These are phyloP conservation scores for Nemurella pictetii DNA, from an alignment of 2,888 invertebrate genomes.

Conservation along the genomic window DNA sequence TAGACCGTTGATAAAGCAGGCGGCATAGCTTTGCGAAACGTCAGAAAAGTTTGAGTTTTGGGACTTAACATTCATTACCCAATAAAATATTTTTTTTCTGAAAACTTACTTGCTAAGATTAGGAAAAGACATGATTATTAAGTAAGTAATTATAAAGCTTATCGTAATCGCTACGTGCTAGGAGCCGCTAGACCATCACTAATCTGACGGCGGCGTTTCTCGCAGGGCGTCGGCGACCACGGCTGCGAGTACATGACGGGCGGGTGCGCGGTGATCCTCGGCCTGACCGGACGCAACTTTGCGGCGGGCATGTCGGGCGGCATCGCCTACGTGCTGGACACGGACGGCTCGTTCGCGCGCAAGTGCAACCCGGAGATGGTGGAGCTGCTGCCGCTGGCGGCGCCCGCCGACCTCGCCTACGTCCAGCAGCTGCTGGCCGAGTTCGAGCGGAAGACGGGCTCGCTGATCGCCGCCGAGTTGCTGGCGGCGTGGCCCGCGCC, in stretches of 20 bases:
- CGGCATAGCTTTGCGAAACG: too few species aligned
- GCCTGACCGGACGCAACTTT: constrained; percentile 95
- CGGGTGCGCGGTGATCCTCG: constrained; percentile 86
- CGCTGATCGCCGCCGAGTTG: constrained; percentile 77
- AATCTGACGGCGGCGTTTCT: constrained; percentile 26
- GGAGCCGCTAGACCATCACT: too few species aligned
- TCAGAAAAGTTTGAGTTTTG: too few species aligned
- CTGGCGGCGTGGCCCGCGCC: constrained; percentile 78
- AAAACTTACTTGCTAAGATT: too few species aligned
- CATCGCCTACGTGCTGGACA: constrained; percentile 92
- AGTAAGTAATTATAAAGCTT: too few species aligned
- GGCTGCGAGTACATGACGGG: constrained; percentile 99
- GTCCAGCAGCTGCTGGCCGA: constrained; percentile 79
- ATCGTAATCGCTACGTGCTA: too few species aligned
- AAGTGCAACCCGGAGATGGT: constrained; percentile 96
- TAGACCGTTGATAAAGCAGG: too few species aligned
- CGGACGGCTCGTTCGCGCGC: constrained; percentile 79
- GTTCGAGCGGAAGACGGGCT: constrained; percentile 86
- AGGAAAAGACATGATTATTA: too few species aligned
- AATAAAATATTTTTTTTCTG: too few species aligned
- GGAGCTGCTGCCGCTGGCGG: constrained; percentile 81
- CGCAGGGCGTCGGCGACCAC: constrained; percentile 92
- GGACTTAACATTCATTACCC: too few species aligned
- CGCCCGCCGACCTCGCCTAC: constrained; percentile 73
- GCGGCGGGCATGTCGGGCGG: constrained; percentile 99